Evolutionary conservation across 2,113 vertebrate species (phyloP).

Genomic region (Chloropsis cyanopogon): DNA sequence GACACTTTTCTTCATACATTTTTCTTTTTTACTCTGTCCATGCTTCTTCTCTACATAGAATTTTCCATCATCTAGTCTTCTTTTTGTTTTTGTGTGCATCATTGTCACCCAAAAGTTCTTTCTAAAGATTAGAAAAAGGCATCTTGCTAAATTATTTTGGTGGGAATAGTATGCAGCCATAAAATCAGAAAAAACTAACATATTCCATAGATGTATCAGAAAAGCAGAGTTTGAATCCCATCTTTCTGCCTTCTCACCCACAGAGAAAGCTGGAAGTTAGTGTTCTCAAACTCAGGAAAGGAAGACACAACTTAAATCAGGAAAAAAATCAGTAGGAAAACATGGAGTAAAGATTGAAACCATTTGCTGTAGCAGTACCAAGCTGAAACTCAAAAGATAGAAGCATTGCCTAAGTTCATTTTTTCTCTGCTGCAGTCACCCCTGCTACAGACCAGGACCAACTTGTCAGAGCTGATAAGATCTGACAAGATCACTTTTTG

Average conservation of each 20-base stretch:
- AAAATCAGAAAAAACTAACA: neutral
- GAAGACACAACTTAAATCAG: neutral
- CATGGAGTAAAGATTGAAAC: neutral
- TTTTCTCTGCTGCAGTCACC: neutral
- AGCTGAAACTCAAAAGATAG: neutral
- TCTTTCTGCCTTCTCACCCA: neutral
- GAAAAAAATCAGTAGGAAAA: neutral
- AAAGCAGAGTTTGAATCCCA: neutral
- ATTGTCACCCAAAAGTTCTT: neutral
- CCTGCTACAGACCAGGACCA: neutral
- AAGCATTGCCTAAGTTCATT: neutral
- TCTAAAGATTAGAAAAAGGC: neutral
- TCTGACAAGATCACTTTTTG: conserved; percentile 38
- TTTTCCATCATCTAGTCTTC: neutral
- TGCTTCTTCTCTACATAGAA: neutral
- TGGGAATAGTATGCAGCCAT: neutral
- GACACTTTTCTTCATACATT: neutral
- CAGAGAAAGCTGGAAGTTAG: neutral
- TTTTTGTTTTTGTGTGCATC: neutral
- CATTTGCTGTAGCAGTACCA: neutral
- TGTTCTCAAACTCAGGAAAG: neutral
- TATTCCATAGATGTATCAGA: neutral
- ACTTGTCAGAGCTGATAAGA: conserved; percentile 26
- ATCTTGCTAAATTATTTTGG: neutral
- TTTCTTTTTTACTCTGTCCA: neutral